Conservation (phyloP, 2,797 vertebrate species). For the Amblyraja radiata region DNA sequence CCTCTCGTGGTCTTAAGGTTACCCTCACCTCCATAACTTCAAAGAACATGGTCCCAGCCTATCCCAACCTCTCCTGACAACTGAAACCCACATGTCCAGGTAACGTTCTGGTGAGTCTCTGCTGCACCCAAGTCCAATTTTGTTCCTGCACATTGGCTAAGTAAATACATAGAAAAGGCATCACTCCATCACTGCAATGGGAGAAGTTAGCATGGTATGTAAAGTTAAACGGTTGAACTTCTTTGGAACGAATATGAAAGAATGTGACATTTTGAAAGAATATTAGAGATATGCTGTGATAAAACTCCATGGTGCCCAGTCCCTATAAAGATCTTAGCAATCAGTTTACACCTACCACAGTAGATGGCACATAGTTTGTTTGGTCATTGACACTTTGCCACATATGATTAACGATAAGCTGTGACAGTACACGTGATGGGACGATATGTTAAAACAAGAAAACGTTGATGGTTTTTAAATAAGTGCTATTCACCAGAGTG, state of each 20-base stretch:
- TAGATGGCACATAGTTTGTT: neutral
- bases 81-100: too few species aligned
- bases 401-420: neutral
- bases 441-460: neutral
- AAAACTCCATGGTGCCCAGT: neutral
- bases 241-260: neutral
- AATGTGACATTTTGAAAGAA: neutral
- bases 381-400: too few species aligned
- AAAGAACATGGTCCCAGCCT: too few species aligned
- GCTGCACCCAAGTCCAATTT: too few species aligned
- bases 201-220: neutral
- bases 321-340: neutral
- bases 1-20: too few species aligned
- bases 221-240: neutral
- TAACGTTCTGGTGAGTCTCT: too few species aligned
- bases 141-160: neutral
- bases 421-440: neutral
- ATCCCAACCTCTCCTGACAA: too few species aligned
- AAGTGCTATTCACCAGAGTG: neutral
- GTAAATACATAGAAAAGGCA: neutral
- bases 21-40: too few species aligned
- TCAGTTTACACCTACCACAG: neutral
- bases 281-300: neutral
- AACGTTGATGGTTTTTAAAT: neutral
- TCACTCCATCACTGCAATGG: neutral